phyloP scores from a whole-genome alignment of 2,113 vertebrate species.

The Irena cyanogastra region DNA sequence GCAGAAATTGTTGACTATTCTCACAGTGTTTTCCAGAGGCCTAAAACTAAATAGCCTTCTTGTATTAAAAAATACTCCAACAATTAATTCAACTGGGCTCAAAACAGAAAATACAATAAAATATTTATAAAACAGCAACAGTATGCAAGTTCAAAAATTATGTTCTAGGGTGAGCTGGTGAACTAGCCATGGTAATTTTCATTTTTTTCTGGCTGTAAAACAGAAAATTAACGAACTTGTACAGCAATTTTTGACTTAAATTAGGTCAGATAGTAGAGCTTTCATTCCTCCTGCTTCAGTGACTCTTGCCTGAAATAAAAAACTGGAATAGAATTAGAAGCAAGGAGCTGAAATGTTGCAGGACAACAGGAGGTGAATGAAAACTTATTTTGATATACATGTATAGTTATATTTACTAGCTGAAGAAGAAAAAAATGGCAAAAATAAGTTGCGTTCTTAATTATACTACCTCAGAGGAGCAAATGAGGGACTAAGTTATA shows the following conservation, averaged over 20 bases:
- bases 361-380: neutral
- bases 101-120: neutral
- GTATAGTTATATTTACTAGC: slow-evolving; percentile 9
- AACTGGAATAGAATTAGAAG: neutral
- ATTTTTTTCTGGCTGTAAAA: neutral
- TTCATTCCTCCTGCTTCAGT: neutral
- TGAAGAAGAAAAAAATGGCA: neutral
- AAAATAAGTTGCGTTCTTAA: slow-evolving; percentile 38
- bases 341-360: neutral
- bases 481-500: slow-evolving; percentile 11
- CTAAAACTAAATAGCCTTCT: neutral
- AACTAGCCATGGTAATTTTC: neutral
- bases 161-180: neutral
- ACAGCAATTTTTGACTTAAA: neutral
- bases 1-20: neutral
- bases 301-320: neutral
- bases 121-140: neutral
- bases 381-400: neutral
- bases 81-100: neutral
- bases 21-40: neutral
- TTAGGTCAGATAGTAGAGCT: neutral
- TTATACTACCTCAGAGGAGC: neutral
- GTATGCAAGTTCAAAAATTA: neutral
- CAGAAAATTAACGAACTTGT: neutral
- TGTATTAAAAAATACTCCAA: neutral